Conservation (phyloP, 2,113 vertebrate species). For the Dissostichus mawsoni region DNA sequence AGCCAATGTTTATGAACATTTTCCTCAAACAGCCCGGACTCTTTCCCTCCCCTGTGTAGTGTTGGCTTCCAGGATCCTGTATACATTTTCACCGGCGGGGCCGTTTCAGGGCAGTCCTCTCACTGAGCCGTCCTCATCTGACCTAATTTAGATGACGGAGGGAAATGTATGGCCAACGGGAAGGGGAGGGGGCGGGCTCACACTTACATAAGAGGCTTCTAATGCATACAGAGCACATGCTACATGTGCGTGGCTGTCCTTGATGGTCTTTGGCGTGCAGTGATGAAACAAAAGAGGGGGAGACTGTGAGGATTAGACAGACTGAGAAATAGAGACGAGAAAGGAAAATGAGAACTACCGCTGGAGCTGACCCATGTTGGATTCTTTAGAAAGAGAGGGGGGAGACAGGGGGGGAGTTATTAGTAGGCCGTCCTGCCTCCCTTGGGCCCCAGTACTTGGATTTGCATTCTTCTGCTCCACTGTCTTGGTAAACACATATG, state of each 20-base stretch:
- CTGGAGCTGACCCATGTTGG: conserved; percentile 44
- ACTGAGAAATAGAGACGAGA: conserved; percentile 10
- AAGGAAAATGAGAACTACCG: conserved; percentile 26
- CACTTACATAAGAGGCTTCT: conserved; percentile 77
- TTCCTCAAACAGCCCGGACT: not conserved
- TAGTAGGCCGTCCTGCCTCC: conserved; percentile 32
- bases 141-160: conserved; percentile 63
- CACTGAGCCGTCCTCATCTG: conserved; percentile 75
- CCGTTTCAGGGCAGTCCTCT: conserved; percentile 14
- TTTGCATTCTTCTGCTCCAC: conserved; percentile 48
- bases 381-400: conserved; percentile 15
- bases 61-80: conserved; percentile 35
- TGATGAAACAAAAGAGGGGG: conserved; percentile 11
- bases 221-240: conserved; percentile 65
- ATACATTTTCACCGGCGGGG: conserved; percentile 8
- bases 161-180: conserved; percentile 25
- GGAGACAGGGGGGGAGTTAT: not conserved
- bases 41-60: conserved; percentile 16
- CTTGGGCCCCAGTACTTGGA: conserved; percentile 22
- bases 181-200: conserved; percentile 29
- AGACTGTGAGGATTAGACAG: conserved; percentile 33
- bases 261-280: conserved; percentile 12
- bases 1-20: conserved; percentile 23
- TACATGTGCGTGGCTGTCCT: conserved; percentile 17
- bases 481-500: conserved; percentile 35